Base-by-base conservation (phyloP, 2,113 vertebrate genomes). In the Axis porcinus region DNA sequence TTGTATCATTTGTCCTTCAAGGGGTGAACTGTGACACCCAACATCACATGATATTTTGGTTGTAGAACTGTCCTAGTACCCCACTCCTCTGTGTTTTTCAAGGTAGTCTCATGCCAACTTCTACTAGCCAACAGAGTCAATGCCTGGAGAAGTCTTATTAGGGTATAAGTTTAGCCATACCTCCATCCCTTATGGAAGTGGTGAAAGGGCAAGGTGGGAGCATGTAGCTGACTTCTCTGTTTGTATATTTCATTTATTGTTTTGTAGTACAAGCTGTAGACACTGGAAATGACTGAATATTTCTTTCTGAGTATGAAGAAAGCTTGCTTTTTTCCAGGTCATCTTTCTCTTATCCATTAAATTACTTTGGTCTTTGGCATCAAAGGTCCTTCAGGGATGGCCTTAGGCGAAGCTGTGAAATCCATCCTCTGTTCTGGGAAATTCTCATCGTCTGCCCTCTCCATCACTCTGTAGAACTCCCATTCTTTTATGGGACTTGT, bases 201-300 rank as follows among this genome's bases (percentile, higher is more conserved):
- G 5, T 28, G 15, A 60, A 45, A 40, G n/a, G 67, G 67, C 0
- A 6, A 1, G 0, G 8, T 12, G 16, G 19, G 14, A 21, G 16
- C 30, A 15, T 11, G 13, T 2, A 36, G 58, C 7, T 21, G 27
- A 43, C 27, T 64, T 40, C 14, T 47, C 70, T 95, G 47, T 13
- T 50, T 50, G 4, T 1, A 13, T 76, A 74, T 81, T 89, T 57
- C 45, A 62, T 36, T 55, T 81, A 45, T 15, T 45, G 45, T 91
- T 74, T 52, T 70, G 5, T 54, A 57, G 28, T 25, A 7, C 12
- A 54, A 54, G 13, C 23, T 12, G 60, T 55, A 87, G 45, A 54
- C 6, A 33, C n/a, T 84, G 6, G 28, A 86, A 57, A 3, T 43
- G 15, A 12, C 40, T 30, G 14, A 30, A 4, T 36, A 33, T 36